Conservation (phyloP, 2,888 invertebrate genomes). For the Volucella inanis region DNA sequence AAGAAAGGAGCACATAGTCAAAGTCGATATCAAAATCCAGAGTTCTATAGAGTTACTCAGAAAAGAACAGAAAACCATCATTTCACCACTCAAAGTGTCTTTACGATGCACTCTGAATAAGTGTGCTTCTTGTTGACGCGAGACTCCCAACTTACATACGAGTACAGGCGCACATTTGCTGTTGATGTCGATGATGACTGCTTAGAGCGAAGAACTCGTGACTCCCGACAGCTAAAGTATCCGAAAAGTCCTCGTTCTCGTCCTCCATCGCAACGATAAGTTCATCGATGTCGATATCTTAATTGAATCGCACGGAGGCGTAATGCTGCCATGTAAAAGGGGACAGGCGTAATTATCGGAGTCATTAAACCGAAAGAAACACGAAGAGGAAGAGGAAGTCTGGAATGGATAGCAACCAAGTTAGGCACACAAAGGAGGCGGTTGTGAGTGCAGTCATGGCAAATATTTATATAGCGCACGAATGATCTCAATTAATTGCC, state of each 20-base stretch:
- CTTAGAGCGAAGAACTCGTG: slow-evolving; percentile 46
- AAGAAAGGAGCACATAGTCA: slow-evolving; percentile 24
- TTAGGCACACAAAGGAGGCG: slow-evolving; percentile 29
- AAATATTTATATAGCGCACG: slow-evolving; percentile 73
- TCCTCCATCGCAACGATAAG: slow-evolving; percentile 35
- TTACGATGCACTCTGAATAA: slow-evolving; percentile 13
- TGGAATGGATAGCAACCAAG: too few species aligned
- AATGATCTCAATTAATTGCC: slow-evolving; percentile 74
- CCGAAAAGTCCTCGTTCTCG: slow-evolving; percentile 30
- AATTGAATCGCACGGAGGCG: slow-evolving; percentile 74
- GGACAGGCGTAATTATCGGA: slow-evolving; percentile 72
- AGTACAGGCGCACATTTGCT: not conserved
- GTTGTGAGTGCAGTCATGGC: slow-evolving; percentile 46
- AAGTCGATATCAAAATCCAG: too few species aligned
- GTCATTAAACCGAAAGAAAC: slow-evolving; percentile 69
- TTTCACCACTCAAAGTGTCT: slow-evolving; percentile 49
- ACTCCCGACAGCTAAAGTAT: slow-evolving; percentile 37
- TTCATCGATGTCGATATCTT: slow-evolving; percentile 74
- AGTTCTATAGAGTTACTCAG: too few species aligned
- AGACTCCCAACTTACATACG: slow-evolving; percentile 21
- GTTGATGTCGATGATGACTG: slow-evolving; percentile 27
- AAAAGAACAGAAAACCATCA: not conserved
- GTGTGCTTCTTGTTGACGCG: slow-evolving; percentile 37
- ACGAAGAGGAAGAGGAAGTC: slow-evolving; percentile 26
- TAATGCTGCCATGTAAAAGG: slow-evolving; percentile 72